phyloP scores from a whole-genome alignment of 1,140 invertebrate genomes.

The Acromyrmex charruanus region DNA sequence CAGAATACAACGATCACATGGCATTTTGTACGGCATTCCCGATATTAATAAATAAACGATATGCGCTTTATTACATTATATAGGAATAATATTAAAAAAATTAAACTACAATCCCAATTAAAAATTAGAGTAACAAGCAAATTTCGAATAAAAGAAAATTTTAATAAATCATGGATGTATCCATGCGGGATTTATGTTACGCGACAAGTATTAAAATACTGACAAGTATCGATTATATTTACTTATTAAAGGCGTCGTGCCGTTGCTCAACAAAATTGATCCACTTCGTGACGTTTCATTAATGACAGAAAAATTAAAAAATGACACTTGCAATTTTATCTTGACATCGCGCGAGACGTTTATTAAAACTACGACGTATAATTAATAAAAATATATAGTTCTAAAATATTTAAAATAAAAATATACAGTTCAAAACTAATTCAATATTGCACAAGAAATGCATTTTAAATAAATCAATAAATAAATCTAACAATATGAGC shows the following conservation, averaged over 20 bases:
- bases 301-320: background rate
- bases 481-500: background rate
- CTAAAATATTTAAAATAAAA: background rate
- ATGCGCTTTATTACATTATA: background rate
- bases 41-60: background rate
- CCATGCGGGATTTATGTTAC: background rate
- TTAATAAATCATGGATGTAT: background rate
- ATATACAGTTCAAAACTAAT: background rate
- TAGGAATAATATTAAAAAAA: background rate
- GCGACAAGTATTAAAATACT: background rate
- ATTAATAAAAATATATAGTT: constrained; percentile 6
- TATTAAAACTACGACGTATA: background rate
- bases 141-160: background rate
- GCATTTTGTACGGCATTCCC: background rate
- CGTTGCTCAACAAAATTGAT: background rate
- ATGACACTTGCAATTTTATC: background rate
- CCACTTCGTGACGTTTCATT: background rate
- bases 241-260: background rate
- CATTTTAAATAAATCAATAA: background rate
- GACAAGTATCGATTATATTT: background rate
- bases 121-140: background rate
- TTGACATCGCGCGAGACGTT: background rate
- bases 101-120: background rate
- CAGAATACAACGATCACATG: background rate
- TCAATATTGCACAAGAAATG: background rate